Conservation (phyloP, 2,888 invertebrate species). For the Artemia sinica region DNA sequence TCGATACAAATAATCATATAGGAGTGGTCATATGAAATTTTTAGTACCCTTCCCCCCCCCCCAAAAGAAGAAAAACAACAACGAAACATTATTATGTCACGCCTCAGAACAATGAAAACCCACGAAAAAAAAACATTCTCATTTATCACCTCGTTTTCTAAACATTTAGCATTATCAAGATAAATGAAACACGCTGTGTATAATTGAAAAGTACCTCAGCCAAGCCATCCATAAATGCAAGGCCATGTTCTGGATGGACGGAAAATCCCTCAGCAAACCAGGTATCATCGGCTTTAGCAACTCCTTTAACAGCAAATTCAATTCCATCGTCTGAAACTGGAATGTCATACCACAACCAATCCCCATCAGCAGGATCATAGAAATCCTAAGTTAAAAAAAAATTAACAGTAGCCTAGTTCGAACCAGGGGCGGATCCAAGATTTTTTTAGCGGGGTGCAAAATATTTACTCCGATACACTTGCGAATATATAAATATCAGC, state of each 20-base stretch:
- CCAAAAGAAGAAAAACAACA: too few species aligned
- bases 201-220: conserved; percentile 28
- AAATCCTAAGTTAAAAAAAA: conserved; percentile 29
- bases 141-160: too few species aligned
- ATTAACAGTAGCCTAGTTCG: background rate
- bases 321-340: conserved; percentile 32
- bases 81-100: too few species aligned
- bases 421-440: background rate
- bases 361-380: conserved; percentile 32
- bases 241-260: conserved; percentile 36
- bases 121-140: too few species aligned
- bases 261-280: conserved; percentile 39
- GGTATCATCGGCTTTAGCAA: conserved; percentile 33
- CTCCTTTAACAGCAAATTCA: conserved; percentile 31
- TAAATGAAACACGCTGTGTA: too few species aligned
- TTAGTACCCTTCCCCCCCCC: too few species aligned
- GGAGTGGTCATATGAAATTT: too few species aligned
- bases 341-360: conserved; percentile 33
- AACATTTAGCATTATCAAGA: too few species aligned
- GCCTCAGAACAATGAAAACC: too few species aligned
- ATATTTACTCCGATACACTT: background rate
- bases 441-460: background rate
- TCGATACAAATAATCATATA: too few species aligned
- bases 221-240: conserved; percentile 36
- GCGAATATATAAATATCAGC: background rate